Evolutionary conservation across 2,113 vertebrate species (phyloP).

Genomic region (Forbesichthys agassizii): DNA sequence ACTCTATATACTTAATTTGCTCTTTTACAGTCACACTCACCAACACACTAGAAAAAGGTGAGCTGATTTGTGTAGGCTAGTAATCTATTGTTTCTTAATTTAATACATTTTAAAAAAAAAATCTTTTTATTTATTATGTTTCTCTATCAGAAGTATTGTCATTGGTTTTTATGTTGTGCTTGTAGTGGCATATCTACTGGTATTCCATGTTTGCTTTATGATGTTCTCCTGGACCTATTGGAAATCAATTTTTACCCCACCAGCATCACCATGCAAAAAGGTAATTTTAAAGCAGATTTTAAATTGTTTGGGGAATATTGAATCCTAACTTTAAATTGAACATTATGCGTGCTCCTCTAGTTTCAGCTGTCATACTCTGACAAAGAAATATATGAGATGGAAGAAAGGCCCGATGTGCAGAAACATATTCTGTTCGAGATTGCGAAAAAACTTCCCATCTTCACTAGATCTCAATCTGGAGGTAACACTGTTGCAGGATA

Average conservation of each 20-base stretch:
- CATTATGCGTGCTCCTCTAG: constrained; percentile 64
- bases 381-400: constrained; percentile 91
- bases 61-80: constrained; percentile 24
- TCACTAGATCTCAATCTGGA: constrained; percentile 88
- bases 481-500: constrained; percentile 67
- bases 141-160: background rate
- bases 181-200: constrained; percentile 88
- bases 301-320: background rate
- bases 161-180: constrained; percentile 16
- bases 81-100: background rate
- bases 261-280: constrained; percentile 91
- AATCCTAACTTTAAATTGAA: background rate
- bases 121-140: background rate
- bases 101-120: too few species aligned
- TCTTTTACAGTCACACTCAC: constrained; percentile 85
- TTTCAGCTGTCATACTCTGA: constrained; percentile 92
- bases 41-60: constrained; percentile 90
- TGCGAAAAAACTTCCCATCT: constrained; percentile 89
- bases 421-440: constrained; percentile 91
- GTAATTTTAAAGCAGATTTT: constrained; percentile 62
- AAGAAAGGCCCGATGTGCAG: constrained; percentile 91
- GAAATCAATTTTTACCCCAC: constrained; percentile 95
- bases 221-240: constrained; percentile 98
- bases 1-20: background rate
- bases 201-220: constrained; percentile 93